phyloP scores from a whole-genome alignment of 2,113 vertebrate genomes.

The Mus spicilegus region DNA sequence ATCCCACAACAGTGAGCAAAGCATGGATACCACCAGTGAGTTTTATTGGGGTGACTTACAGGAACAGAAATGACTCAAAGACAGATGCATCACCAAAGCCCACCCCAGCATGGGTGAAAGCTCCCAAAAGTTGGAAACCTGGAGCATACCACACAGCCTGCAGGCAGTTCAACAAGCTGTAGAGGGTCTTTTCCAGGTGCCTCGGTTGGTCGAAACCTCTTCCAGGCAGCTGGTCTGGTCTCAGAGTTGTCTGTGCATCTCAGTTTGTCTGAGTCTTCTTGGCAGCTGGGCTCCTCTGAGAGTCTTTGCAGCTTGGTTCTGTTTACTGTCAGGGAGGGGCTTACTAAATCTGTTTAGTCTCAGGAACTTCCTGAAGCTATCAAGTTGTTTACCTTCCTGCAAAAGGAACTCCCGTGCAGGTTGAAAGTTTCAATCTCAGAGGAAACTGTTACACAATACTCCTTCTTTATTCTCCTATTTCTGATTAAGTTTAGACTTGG shows the following conservation, averaged over 20 bases:
- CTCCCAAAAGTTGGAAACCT: not conserved
- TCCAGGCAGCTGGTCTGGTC: not conserved
- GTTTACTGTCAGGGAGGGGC: not conserved
- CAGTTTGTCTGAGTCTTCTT: not conserved
- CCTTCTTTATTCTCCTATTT: not conserved
- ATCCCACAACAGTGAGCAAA: not conserved
- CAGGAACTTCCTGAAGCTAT: not conserved
- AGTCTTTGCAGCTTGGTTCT: not conserved
- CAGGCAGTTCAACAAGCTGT: not conserved
- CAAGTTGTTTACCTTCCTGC: not conserved
- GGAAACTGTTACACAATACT: not conserved
- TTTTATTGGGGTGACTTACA: not conserved
- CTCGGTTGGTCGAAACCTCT: not conserved
- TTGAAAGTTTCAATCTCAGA: not conserved
- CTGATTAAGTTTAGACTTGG: not conserved
- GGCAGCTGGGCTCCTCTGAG: too few relatives aligned
- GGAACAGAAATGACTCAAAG: not conserved
- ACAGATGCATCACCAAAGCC: not conserved
- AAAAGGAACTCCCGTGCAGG: not conserved
- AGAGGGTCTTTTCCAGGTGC: not conserved
- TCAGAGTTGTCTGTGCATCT: not conserved
- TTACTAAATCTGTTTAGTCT: not conserved
- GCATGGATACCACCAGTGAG: not conserved
- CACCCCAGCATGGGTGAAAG: not conserved
- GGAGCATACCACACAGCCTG: not conserved